Evolutionary conservation across 2,113 vertebrate genomes (phyloP), one percentile per base, ranked within the genome.

Genomic region (Hylia prasina): DNA sequence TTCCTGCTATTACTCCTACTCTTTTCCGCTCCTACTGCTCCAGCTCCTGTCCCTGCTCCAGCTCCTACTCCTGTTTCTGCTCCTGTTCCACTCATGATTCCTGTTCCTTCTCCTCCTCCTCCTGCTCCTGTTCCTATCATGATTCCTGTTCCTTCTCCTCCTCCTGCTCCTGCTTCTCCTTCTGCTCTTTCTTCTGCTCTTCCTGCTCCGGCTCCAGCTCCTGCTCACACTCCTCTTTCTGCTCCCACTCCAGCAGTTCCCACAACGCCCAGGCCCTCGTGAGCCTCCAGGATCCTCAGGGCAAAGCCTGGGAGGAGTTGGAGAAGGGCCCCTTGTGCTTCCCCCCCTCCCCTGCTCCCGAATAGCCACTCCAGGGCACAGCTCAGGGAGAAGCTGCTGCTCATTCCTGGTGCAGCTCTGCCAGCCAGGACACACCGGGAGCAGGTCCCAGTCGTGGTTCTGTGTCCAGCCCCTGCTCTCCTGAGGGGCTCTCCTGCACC

Each of bases 231-330:
- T 80, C 23, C 42, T 48, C 31, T 33, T 64, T 11, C 45, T 57
- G 11, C 40, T 63, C 39, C 35, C 35, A 13, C 37, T 76, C 35
- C 73, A 60, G 44, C 47, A 40, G 65, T 1, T 3, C 51, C 50
- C 2, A 1, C 58, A 22, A 3, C 0, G 10, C 21, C 56, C 71
- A 25, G 37, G n/a, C 27, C 3, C 8, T 13, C 4, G 6, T 0
- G 10, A 60, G 21, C 6, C 7, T n/a, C 27, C 3, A 6, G 76
- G 28, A n/a, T 42, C 45, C 60, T 28, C 6, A 16, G 47, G 31
- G 30, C 37, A 11, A 21, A 27, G 21, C 10, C 33, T 0, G 5
- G 23, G 25, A 58, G 83, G 80, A 70, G 57, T 3, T 21, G 0
- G 10, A 45, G 47, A 56, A 63, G 44, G 11, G 19, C 2, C 6